A percentile compares a stretch with the other conserved stretches of the same genome.
Conservation (phyloP, 2,888 invertebrate species). For the Protophormia terraenovae region DNA sequence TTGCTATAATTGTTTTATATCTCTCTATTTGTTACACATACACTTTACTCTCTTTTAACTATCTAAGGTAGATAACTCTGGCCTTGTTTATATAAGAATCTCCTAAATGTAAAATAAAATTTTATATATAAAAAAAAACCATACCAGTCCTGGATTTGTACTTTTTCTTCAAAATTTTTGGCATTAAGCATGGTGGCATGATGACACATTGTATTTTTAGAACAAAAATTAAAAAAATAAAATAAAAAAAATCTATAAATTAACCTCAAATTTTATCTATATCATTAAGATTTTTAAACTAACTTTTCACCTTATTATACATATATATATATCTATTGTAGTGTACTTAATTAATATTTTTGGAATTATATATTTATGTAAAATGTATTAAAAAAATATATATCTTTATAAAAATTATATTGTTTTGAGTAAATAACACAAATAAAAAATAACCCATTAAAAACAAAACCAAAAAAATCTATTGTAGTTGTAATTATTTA, state of each 20-base stretch:
- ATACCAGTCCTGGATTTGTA: not conserved
- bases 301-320: too few relatives aligned
- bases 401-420: conserved; percentile 21
- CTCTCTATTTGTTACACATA: not conserved
- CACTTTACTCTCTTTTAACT: not conserved
- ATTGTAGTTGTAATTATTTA: conserved; percentile 51
- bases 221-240: too few relatives aligned
- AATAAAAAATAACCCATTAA: conserved; percentile 57
- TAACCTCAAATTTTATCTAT: conserved; percentile 19
- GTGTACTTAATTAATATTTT: not conserved
- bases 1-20: not conserved
- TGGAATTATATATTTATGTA: conserved; percentile 18
- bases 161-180: not conserved
- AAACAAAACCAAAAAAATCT: conserved; percentile 39
- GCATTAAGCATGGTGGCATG: conserved; percentile 61
- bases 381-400: conserved; percentile 27
- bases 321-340: too few relatives aligned
- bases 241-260: not conserved
- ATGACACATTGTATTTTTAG: conserved; percentile 5
- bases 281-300: conserved; percentile 41
- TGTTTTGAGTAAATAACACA: conserved; percentile 53
- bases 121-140: not conserved
- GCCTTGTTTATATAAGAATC: conserved; percentile 26
- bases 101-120: conserved; percentile 11
- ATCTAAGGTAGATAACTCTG: not conserved